Percentiles rank a stretch among this genome's conserved stretches.
phyloP scores from a whole-genome alignment of 2,888 invertebrate species.

The Lottia scabra region DNA sequence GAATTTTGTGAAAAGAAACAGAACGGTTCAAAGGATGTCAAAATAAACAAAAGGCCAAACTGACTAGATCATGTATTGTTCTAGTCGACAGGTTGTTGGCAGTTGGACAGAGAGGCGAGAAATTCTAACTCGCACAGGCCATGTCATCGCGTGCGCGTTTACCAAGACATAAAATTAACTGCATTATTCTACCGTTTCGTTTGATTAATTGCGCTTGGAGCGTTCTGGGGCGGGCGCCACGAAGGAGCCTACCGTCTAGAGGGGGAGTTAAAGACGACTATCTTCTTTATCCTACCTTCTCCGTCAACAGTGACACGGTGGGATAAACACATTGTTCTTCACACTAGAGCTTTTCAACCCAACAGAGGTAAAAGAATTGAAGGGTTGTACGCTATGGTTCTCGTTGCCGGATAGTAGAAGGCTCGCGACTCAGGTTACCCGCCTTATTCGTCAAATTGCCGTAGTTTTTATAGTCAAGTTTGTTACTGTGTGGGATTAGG shows the following conservation, averaged over 20 bases:
- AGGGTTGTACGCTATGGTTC: slow-evolving; percentile 14
- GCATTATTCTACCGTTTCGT: slow-evolving; percentile 23
- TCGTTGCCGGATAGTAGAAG: slow-evolving; percentile 5
- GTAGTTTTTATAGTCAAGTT: neutral
- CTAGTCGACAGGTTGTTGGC: slow-evolving; percentile 7
- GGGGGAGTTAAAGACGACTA: slow-evolving; percentile 11
- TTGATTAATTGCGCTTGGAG: slow-evolving; percentile 24
- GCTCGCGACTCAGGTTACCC: neutral
- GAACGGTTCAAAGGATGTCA: slow-evolving; percentile 4
- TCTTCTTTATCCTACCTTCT: slow-evolving; percentile 16
- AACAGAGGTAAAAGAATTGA: slow-evolving; percentile 14
- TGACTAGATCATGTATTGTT: slow-evolving; percentile 1
- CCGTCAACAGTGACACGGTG: slow-evolving; percentile 11
- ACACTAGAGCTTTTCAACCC: slow-evolving; percentile 8
- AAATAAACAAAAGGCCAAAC: slow-evolving; percentile 6
- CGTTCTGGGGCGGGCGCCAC: slow-evolving; percentile 16
- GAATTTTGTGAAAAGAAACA: neutral
- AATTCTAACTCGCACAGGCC: neutral
- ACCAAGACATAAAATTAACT: slow-evolving; percentile 21
- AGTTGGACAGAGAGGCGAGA: slow-evolving; percentile 10
- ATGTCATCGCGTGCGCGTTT: slow-evolving; percentile 11
- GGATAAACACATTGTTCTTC: slow-evolving; percentile 16
- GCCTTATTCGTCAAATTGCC: neutral
- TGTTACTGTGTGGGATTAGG: neutral
- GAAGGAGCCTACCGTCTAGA: slow-evolving; percentile 20